Base-by-base conservation (phyloP, 2,797 vertebrate species). In the Chelidonichthys spinosus region DNA sequence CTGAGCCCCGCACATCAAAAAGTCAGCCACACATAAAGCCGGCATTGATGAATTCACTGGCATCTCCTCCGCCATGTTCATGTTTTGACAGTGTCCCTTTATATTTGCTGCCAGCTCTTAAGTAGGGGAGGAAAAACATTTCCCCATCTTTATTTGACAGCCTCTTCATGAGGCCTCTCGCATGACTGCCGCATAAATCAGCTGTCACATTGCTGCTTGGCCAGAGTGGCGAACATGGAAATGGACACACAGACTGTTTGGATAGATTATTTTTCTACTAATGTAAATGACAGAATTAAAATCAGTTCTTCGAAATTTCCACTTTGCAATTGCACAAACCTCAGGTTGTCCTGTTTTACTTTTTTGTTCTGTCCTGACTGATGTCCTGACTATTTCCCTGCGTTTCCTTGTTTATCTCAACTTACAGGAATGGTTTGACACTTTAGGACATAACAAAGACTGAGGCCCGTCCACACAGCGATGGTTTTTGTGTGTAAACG, bases 41-140 rank as follows among this genome's bases (percentile, higher is more conserved):
- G 43, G 89, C 92, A 94, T 93, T 95, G 93, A 95, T 93, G 81
- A 89, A 86, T 84, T 79, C 56, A 54, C 89, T 91, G 94, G 93
- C 94, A 90, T 87, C 90, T 87, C 82, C 77, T 87, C 83, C 54
- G 46, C 82, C 85, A 91, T 92, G 90, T 91, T 92, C 91, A 91
- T 75, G 82, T 91, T 86, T 84, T 84, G 86, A 95, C 94, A 94
- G 88, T 85, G 91, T 89, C 83, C 85, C 91, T 93, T 94, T 94
- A 92, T 93, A 92, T 91, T 78, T 83, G 81, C 83, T 90, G 93
- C 94, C 93, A 94, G 87, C 84, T 81, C 92, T 90, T 90, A 91
- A 91, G 91, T 87, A 87, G 84, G 78, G 81, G 85, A 89, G 88
- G 25, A 90, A 87, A 90, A 92, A 90, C 88, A 92, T 93, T 91